Percentiles rank a stretch among this genome's conserved stretches.
Evolutionary conservation across 1,140 invertebrate species (phyloP).

Genomic region (Nylanderia fulva): DNA sequence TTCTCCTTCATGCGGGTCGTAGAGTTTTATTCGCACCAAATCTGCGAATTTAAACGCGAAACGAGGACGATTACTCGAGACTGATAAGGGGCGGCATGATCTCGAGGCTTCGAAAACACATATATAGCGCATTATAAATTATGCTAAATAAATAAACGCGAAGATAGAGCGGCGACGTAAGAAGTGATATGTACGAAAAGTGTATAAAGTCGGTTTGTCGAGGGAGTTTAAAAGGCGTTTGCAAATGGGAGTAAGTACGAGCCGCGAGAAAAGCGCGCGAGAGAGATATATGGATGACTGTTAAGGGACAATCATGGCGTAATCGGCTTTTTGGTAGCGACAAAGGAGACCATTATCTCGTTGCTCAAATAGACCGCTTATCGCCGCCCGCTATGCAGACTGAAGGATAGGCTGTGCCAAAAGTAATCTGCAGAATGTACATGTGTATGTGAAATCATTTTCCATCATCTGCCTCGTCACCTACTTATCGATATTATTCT

Average conservation of each 20-base stretch:
- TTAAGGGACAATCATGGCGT: constrained; percentile 64
- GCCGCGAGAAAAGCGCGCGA: constrained; percentile 33
- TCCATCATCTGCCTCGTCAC: background rate
- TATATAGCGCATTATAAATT: constrained; percentile 28
- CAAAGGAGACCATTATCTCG: constrained; percentile 81
- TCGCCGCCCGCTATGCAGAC: constrained; percentile 64
- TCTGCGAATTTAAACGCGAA: background rate
- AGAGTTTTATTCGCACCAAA: constrained; percentile 3
- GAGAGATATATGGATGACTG: constrained; percentile 23
- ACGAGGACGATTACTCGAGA: background rate
- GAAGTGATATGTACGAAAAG: constrained; percentile 16
- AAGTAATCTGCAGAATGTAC: constrained; percentile 17
- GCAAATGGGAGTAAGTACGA: constrained; percentile 55
- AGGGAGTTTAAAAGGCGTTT: constrained; percentile 46
- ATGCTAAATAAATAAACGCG: constrained; percentile 29
- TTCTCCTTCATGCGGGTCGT: constrained; percentile 31
- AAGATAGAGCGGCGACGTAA: background rate
- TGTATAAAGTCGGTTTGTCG: constrained; percentile 27
- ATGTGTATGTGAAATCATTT: background rate
- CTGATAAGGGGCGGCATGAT: too few relatives aligned
- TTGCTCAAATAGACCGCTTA: constrained; percentile 80
- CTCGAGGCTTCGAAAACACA: background rate
- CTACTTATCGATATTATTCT: background rate
- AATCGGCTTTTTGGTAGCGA: constrained; percentile 79
- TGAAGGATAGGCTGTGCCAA: constrained; percentile 60